Evolutionary conservation across 2,113 vertebrate genomes (phyloP).

Genomic region (Neolamprologus cancellatus): DNA sequence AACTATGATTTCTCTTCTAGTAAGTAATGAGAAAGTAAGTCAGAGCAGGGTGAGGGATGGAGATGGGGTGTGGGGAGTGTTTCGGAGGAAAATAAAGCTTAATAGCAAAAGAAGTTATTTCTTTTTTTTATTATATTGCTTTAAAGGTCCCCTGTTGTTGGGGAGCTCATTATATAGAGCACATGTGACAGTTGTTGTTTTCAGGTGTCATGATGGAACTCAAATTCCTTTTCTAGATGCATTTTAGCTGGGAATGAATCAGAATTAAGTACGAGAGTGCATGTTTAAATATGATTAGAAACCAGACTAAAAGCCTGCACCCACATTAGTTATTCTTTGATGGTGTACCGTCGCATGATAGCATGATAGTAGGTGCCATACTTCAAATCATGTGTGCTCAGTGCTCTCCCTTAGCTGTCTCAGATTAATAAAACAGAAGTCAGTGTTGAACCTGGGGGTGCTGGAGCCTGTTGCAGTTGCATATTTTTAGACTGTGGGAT

Average conservation of each 20-base stretch:
- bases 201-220: neutral
- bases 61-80: neutral
- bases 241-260: neutral
- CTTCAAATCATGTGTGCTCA: neutral
- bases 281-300: neutral
- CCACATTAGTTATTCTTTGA: neutral
- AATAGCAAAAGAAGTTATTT: neutral
- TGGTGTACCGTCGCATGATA: neutral
- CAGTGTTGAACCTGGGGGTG: neutral
- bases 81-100: neutral
- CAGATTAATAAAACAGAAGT: neutral
- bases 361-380: neutral
- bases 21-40: neutral
- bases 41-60: neutral
- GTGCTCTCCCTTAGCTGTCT: neutral
- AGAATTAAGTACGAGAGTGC: neutral
- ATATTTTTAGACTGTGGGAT: neutral
- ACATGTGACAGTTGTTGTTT: neutral
- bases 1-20: conserved; percentile 31
- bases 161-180: neutral
- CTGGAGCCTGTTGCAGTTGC: neutral
- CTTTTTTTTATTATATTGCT: neutral
- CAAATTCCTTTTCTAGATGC: neutral
- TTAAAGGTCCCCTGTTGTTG: neutral
- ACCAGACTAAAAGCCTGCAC: neutral